phyloP scores from a whole-genome alignment of 1,140 invertebrate species.

The Elysia chlorotica region DNA sequence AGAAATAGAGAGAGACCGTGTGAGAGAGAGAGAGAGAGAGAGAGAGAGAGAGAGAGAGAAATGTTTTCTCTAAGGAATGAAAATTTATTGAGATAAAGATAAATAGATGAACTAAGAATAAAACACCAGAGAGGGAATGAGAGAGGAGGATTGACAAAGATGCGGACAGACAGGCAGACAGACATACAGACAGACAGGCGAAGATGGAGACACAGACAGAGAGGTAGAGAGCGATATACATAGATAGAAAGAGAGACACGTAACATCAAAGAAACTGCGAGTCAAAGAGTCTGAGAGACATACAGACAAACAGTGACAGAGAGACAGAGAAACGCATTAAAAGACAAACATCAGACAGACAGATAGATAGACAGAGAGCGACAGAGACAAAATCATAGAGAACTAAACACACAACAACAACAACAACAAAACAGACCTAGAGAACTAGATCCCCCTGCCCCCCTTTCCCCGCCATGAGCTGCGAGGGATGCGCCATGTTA shows the following conservation, averaged over 20 bases:
- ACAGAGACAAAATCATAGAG: too few relatives aligned
- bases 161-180: too few relatives aligned
- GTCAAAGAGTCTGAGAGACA: background rate
- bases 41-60: constrained; percentile 13
- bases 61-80: too few relatives aligned
- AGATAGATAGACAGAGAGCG: background rate
- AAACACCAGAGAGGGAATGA: too few relatives aligned
- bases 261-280: background rate
- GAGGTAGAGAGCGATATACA: background rate
- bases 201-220: too few relatives aligned
- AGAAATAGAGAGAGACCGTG: background rate
- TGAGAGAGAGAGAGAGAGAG: constrained; percentile 7
- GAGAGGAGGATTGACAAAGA: too few relatives aligned
- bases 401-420: too few relatives aligned
- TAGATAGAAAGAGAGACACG: background rate
- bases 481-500: background rate
- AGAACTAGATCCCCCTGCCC: background rate
- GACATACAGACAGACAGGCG: too few relatives aligned
- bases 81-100: too few relatives aligned
- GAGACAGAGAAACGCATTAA: background rate
- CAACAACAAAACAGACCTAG: background rate
- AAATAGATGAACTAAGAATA: too few relatives aligned
- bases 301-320: background rate
- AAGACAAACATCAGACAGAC: background rate
- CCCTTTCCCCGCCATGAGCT: background rate